Evolutionary conservation across 1,140 invertebrate genomes (phyloP).

Genomic region (Lordiphosa mommai): DNA sequence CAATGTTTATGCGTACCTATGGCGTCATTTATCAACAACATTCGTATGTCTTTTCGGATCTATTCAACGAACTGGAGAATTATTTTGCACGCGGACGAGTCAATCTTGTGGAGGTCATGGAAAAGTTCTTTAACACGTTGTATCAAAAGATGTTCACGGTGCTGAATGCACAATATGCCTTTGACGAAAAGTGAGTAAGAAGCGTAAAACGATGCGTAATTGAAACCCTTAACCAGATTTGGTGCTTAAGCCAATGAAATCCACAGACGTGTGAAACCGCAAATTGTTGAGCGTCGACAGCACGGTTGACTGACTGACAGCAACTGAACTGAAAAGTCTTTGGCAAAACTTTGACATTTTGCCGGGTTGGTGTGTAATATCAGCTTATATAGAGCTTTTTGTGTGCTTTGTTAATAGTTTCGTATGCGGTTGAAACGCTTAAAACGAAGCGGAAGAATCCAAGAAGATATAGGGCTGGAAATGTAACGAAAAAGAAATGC

Average conservation of each 20-base stretch:
- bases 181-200: slow-evolving; percentile 88
- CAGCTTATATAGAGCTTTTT: slow-evolving; percentile 34
- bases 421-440: slow-evolving; percentile 58
- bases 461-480: background rate
- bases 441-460: slow-evolving; percentile 16
- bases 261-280: slow-evolving; percentile 70
- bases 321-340: slow-evolving; percentile 8
- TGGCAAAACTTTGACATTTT: slow-evolving; percentile 45
- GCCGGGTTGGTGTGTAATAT: slow-evolving; percentile 54
- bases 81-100: slow-evolving; percentile 92
- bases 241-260: slow-evolving; percentile 10
- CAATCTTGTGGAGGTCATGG: slow-evolving; percentile 91
- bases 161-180: slow-evolving; percentile 93
- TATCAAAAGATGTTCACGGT: slow-evolving; percentile 98
- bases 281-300: slow-evolving; percentile 43
- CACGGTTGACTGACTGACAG: slow-evolving; percentile 14
- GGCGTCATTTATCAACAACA: slow-evolving; percentile 97
- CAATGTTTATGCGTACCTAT: slow-evolving; percentile 97
- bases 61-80: slow-evolving; percentile 93
- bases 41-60: slow-evolving; percentile 93
- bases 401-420: slow-evolving; percentile 22
- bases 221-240: slow-evolving; percentile 35
- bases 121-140: slow-evolving; percentile 94
- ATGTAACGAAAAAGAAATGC: slow-evolving; percentile 2
- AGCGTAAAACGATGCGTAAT: slow-evolving; percentile 12